These are phyloP conservation scores for Fopius arisanus DNA, from an alignment of 1,140 invertebrate species.

Conservation along the genomic window DNA sequence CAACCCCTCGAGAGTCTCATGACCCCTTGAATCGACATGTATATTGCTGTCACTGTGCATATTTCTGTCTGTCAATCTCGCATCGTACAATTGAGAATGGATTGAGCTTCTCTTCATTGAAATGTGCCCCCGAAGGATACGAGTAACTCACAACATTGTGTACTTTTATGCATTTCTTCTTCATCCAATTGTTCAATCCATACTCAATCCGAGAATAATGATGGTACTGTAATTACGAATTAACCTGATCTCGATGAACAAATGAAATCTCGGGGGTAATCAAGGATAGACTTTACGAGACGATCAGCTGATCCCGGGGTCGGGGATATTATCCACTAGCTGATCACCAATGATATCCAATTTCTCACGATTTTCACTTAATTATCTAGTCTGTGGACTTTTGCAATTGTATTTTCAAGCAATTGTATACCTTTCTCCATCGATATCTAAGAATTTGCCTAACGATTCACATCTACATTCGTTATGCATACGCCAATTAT, in stretches of 20 bases:
- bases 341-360: not conserved
- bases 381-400: not conserved
- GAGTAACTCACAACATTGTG: not conserved
- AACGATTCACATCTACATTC: too few relatives aligned
- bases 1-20: not conserved
- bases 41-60: not conserved
- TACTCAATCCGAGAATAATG: not conserved
- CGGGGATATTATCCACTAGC: not conserved
- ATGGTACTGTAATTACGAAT: slow-evolving; percentile 14
- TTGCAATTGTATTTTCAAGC: too few relatives aligned
- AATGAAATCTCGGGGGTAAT: slow-evolving; percentile 38
- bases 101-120: not conserved
- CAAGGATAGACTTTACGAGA: slow-evolving; percentile 12
- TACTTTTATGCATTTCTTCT: not conserved
- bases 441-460: too few relatives aligned
- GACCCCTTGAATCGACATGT: not conserved
- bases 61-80: not conserved
- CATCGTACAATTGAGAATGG: not conserved
- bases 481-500: too few relatives aligned
- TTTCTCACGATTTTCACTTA: not conserved
- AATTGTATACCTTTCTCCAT: too few relatives aligned
- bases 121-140: not conserved
- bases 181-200: not conserved
- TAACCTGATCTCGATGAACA: slow-evolving; percentile 2
- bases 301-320: slow-evolving; percentile 25